Evolutionary conservation across 1,140 invertebrate genomes (phyloP).

Genomic region (Heterodera carotae): DNA sequence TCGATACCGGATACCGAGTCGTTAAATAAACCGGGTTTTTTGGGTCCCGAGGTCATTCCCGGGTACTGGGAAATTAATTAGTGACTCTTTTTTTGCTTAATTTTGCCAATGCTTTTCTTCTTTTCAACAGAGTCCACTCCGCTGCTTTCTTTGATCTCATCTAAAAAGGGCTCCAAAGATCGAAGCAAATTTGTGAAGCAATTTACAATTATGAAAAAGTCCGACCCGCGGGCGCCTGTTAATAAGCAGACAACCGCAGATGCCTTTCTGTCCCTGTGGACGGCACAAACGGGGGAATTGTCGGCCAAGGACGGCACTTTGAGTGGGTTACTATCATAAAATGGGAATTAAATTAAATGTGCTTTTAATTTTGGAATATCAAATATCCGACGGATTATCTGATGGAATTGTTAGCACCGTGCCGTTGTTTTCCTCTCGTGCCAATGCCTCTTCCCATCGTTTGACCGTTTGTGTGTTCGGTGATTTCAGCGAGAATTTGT

Average conservation of each 20-base stretch:
- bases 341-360: not conserved
- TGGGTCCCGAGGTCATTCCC: no score
- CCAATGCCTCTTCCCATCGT: not conserved
- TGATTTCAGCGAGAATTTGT: conserved; percentile 23
- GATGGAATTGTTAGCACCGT: not conserved
- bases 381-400: not conserved
- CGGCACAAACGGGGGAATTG: conserved; percentile 10
- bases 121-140: no score
- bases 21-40: no score
- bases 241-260: not conserved
- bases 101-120: not conserved
- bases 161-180: not conserved
- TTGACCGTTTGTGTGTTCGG: conserved; percentile 32
- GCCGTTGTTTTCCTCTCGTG: not conserved
- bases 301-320: conserved; percentile 4
- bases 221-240: not conserved
- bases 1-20: no score
- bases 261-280: not conserved
- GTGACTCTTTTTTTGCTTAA: not conserved
- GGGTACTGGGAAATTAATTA: no score
- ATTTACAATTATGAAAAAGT: not conserved
- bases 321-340: not conserved
- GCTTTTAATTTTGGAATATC: conserved; percentile 6
- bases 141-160: not conserved
- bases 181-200: not conserved